These are phyloP conservation scores for Neolamprologus kungweensis DNA, from an alignment of 2,113 vertebrate species.

Conservation along the genomic window DNA sequence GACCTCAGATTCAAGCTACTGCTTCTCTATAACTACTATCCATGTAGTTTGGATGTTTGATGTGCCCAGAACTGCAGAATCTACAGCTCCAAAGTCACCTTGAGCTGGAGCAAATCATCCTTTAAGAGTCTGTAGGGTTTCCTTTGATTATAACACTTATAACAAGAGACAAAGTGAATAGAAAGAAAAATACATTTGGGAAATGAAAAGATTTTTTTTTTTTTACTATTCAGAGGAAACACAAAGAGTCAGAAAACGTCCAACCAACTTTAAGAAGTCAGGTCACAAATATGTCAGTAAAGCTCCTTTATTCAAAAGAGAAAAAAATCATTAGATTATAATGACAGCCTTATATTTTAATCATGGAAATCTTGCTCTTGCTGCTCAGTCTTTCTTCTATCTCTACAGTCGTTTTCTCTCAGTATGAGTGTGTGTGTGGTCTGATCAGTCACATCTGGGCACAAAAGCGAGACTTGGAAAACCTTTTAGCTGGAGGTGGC, in stretches of 20 bases:
- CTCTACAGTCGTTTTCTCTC: not conserved
- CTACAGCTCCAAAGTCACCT: not conserved
- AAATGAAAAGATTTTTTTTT: not conserved
- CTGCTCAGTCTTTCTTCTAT: not conserved
- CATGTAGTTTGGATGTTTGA: not conserved
- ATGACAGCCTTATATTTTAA: not conserved
- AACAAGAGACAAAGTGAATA: not conserved
- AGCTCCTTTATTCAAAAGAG: not conserved
- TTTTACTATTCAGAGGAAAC: not conserved
- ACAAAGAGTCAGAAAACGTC: not conserved
- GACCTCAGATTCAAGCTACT: not conserved
- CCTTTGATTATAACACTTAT: not conserved
- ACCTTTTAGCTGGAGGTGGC: not conserved
- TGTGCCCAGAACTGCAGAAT: not conserved
- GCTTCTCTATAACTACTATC: not conserved
- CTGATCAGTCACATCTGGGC: not conserved
- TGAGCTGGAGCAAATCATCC: not conserved
- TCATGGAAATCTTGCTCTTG: not conserved
- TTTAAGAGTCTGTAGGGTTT: not conserved
- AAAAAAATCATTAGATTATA: not conserved
- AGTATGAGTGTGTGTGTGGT: not conserved
- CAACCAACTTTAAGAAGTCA: not conserved
- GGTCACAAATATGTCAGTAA: not conserved
- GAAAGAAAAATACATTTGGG: not conserved
- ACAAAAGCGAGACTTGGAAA: not conserved